Evolutionary conservation across 2,797 vertebrate genomes (phyloP), one percentile per base, ranked within the genome.

Genomic region (Pogonophryne albipinna): DNA sequence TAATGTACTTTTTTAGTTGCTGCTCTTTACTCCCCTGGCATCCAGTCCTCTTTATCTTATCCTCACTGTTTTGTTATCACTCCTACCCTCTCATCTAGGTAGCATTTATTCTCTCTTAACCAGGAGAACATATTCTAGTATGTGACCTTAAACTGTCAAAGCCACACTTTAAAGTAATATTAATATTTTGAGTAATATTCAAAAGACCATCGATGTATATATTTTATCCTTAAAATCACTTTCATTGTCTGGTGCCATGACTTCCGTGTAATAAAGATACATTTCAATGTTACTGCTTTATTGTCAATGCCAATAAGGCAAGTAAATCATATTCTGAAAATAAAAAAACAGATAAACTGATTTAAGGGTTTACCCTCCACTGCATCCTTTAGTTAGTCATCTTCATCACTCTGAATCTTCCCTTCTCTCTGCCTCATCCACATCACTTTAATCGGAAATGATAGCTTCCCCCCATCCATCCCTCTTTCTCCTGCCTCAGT

Each of bases 351-450:
- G 72, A 63, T 76, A 60, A 82, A 80, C 74, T 80, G 60, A 82
- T 86, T 72, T 64, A 76, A 66, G 47, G 66, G 62, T 85, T 86
- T 84, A 76, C 51, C 59, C 75, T 80, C 62, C 61, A 51, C 64
- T 74, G 60, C 66, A 76, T 71, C 61, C 27, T n/a, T 56, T 38
- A 62, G 74, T 79, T 76, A 87, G 86, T 79, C 66, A 84, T 91
- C 76, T 84, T 78, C 70, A 79, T 86, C 74, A 70, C 51, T 62
- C 74, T 61, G 19, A 47, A 31, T 65, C 50, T 23, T 41, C 46
- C 53, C 42, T 47, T 60, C 55, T 82, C 60, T 57, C 44, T 71
- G 59, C 12, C 1, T 76, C 74, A 80, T 60, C 65, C 75, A 58
- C 76, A 76, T n/a, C 47, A 56, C 57, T 88, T 57, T 66, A 84